Evolutionary conservation across 2,888 invertebrate genomes (phyloP), one percentile per base, ranked within the genome.

Genomic region (Cactoblastis cactorum): DNA sequence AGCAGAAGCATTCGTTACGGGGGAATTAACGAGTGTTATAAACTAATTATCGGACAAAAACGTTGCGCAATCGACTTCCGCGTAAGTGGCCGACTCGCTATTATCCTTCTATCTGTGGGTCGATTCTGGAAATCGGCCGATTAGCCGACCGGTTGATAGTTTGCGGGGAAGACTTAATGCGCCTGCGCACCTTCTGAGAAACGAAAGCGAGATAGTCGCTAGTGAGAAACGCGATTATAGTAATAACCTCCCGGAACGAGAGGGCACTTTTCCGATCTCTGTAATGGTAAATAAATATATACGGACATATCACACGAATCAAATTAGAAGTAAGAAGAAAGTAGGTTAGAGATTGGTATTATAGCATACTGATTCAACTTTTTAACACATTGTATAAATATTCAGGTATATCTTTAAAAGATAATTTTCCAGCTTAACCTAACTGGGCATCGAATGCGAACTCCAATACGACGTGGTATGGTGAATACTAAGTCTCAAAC

Each of bases 211-310:
- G 81, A 81, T 80, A 81, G 77, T 66, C 71, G 64, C 77, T 83
- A 80, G 83, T 80, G 75, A 79, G 85, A 86, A 87, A 81, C 73
- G 77, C 77, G 80, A 87, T 88, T 86, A 87, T 78, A 76, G 82
- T 86, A 86, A 87, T 81, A 83, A 83, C 77, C 81, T 83, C 82
- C 79, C 74, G 79, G 81, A 82, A 85, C 73, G 73, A 67, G 70
- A 68, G 55, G 57, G 73, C 71, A 74, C 74, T 74, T 80, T 79
- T 77, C 79, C 78, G 80, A 83, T 79, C 70, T 66, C 61, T 67
- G 71, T 71, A n/a, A n/a, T n/a, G n/a, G n/a, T n/a, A n/a, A n/a
- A n/a, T n/a, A n/a, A n/a, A n/a, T n/a, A n/a, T n/a, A n/a, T n/a
- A n/a, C n/a, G n/a, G n/a, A n/a, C n/a, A n/a, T n/a, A n/a, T n/a